Base-by-base conservation (phyloP, 2,888 invertebrate genomes). In the Miltochrista miniata region DNA sequence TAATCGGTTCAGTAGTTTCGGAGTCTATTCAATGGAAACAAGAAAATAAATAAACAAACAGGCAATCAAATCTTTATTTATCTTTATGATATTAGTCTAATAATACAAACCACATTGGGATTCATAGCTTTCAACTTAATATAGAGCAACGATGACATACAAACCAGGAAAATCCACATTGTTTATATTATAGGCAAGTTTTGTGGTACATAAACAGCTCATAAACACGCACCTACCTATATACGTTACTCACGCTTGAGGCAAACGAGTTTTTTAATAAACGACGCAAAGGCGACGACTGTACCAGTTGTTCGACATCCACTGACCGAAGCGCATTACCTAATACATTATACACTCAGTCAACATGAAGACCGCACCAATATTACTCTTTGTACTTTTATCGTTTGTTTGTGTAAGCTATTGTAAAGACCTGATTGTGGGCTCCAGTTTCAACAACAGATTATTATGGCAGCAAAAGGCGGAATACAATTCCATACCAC, bases 391-490 rank as follows among this genome's bases (percentile, higher is more conserved):
- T 39, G 79, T 84, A 42, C 56, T 85, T 12, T 56, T 86, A n/a
- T 79, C 84, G 13, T 76, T 81, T 46, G 61, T 87, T 48, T 76
- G 78, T 64, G 70, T 76, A 18, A 70, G 72, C 60, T 70, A 84
- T 55, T 81, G 83, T 61, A 88, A 89, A 61, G 90, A 91, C 59
- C 75, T 91, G 35, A 90, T 90, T 45, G 85, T 90, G 18, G 90
- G 90, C 37, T 82, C 87, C 9, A 90, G 88, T 70, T 90, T 81
- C 62, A 90, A 90, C 66, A 80, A 81, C 57, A 76, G 89, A 59
- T 70, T 90, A 48, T 33, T 87, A 13, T 82, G 79, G 76, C 89
- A 90, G 58, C 69, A 89, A 57, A 90, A 90, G 60, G 86, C 86
- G 1, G 90, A 89, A 48, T 90, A 89, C 66, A 87, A 80, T 65